phyloP scores from a whole-genome alignment of 2,888 invertebrate species.

The Tinea pellionella region DNA sequence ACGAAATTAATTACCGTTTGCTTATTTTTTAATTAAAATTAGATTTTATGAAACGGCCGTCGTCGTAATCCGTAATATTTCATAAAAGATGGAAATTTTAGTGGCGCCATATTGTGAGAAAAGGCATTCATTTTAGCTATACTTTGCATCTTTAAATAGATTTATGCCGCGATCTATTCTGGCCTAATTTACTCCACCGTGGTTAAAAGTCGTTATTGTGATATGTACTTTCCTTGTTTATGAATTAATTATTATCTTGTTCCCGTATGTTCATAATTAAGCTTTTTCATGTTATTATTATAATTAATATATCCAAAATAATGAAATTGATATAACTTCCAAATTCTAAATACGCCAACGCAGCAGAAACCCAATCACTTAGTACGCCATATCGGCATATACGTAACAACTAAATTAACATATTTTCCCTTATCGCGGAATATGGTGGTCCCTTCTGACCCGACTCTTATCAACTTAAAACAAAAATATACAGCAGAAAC shows the following conservation, averaged over 20 bases:
- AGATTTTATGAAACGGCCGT: constrained; percentile 52
- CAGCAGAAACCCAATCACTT: constrained; percentile 64
- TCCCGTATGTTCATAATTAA: not conserved
- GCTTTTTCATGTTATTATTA: not conserved
- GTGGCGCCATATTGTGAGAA: constrained; percentile 64
- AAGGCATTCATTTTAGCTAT: constrained; percentile 54
- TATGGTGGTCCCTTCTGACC: constrained; percentile 43
- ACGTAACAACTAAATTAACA: constrained; percentile 57
- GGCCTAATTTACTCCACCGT: constrained; percentile 32
- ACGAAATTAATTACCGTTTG: constrained; percentile 56
- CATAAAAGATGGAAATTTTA: constrained; percentile 64
- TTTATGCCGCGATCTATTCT: constrained; percentile 49
- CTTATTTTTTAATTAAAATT: constrained; percentile 66
- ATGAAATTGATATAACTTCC: constrained; percentile 19
- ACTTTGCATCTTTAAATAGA: constrained; percentile 57
- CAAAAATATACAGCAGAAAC: constrained; percentile 37
- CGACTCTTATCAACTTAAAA: constrained; percentile 54
- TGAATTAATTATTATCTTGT: not conserved
- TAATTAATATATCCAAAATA: not conserved
- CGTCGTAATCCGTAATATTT: constrained; percentile 59
- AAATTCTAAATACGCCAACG: constrained; percentile 57
- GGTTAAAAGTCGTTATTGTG: not conserved
- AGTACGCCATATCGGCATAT: constrained; percentile 61
- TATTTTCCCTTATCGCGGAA: constrained; percentile 64
- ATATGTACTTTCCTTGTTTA: not conserved